These are phyloP conservation scores for Nyctibius grandis DNA, from an alignment of 2,797 vertebrate genomes.

Conservation along the genomic window DNA sequence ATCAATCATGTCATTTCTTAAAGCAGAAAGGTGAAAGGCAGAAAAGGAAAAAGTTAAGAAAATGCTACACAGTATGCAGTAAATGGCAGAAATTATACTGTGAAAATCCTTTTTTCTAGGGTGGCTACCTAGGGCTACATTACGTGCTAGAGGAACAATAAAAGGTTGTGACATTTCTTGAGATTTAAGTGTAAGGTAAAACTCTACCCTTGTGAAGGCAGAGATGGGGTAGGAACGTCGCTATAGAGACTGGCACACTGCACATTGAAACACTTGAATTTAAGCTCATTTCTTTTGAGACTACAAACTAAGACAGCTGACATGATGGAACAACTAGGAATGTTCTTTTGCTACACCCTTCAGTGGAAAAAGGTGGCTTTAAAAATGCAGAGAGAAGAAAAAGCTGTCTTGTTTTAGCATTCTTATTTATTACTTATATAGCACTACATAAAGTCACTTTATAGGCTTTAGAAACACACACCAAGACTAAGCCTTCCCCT, in stretches of 20 bases:
- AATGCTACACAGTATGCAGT: not conserved
- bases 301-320: not conserved
- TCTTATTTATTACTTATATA: not conserved
- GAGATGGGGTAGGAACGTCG: not conserved
- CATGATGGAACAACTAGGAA: not conserved
- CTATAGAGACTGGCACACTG: not conserved
- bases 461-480: not conserved
- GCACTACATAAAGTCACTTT: not conserved
- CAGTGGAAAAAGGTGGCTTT: not conserved
- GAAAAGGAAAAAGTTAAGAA: slow-evolving; percentile 23
- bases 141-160: slow-evolving; percentile 17
- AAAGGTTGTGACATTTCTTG: slow-evolving; percentile 35
- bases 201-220: not conserved
- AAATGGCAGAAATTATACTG: slow-evolving; percentile 7
- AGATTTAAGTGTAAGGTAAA: not conserved
- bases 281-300: slow-evolving; percentile 29
- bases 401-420: not conserved
- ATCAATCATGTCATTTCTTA: slow-evolving; percentile 44
- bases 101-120: not conserved
- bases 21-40: slow-evolving; percentile 18
- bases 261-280: not conserved
- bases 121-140: slow-evolving; percentile 6
- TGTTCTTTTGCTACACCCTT: not conserved
- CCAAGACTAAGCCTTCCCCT: not conserved
- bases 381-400: slow-evolving; percentile 2